A percentile compares a stretch with the other conserved stretches of the same genome.
Conservation (phyloP, 2,888 invertebrate genomes). For the Rapana venosa region DNA sequence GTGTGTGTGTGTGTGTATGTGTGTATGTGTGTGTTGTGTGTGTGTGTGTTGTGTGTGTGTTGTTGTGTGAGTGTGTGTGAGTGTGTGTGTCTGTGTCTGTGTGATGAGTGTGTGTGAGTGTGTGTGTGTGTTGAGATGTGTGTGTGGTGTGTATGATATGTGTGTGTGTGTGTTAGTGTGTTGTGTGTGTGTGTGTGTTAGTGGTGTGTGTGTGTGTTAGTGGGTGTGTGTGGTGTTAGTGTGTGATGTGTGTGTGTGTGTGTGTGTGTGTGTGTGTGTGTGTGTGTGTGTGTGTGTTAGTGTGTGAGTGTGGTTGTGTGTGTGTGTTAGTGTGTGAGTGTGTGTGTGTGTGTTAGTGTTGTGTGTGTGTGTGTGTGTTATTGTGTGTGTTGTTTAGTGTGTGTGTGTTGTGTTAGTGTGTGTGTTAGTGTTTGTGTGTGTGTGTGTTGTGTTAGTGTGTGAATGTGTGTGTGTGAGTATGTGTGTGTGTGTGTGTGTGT, state of each 20-base stretch:
- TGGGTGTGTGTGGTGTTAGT: not conserved
- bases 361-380: constrained; percentile 15
- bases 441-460: not conserved
- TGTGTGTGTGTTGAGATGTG: not conserved
- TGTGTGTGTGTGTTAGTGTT: constrained; percentile 3
- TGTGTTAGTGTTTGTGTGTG: not conserved
- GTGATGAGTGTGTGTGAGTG: not conserved
- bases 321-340: not conserved
- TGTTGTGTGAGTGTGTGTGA: constrained; percentile 3
- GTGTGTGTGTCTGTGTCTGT: constrained; percentile 24
- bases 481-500: too few relatives aligned
- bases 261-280: not conserved
- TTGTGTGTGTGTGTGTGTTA: not conserved
- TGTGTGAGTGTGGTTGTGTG: too few relatives aligned
- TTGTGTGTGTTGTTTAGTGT: not conserved
- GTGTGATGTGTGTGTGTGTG: constrained; percentile 15
- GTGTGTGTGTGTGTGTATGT: constrained; percentile 16
- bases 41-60: not conserved
- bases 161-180: constrained; percentile 27
- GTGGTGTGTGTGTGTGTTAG: not conserved
- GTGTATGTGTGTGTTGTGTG: not conserved
- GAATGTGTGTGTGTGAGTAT: not conserved
- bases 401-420: not conserved
- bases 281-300: not conserved
- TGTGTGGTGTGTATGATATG: constrained; percentile 14